Conservation (phyloP, 2,888 invertebrate species). For the Syritta pipiens region DNA sequence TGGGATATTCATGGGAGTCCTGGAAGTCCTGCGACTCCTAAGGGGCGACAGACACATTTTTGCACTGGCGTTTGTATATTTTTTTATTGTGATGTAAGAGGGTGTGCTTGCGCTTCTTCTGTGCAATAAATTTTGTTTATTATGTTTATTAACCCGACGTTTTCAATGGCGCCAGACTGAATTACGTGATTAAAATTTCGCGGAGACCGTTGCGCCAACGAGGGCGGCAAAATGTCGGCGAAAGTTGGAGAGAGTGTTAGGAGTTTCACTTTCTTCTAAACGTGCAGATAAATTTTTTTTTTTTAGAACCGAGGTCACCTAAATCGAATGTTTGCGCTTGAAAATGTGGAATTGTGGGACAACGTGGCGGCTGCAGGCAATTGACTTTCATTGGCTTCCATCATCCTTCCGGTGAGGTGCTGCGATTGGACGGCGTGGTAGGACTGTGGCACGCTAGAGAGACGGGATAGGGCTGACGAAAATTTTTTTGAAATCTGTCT, state of each 20-base stretch:
- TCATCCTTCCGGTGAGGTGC: too few relatives aligned
- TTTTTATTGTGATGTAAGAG: constrained; percentile 7
- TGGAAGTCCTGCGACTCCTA: background rate
- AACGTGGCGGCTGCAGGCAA: too few relatives aligned
- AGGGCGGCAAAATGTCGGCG: background rate
- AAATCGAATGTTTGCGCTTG: too few relatives aligned
- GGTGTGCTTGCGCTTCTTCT: constrained; percentile 5
- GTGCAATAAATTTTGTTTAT: constrained; percentile 46
- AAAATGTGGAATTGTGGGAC: too few relatives aligned
- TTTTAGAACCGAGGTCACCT: too few relatives aligned
- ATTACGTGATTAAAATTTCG: constrained; percentile 43
- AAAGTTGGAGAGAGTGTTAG: background rate
- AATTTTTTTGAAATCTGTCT: too few relatives aligned
- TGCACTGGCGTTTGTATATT: constrained; percentile 7
- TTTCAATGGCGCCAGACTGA: constrained; percentile 44
- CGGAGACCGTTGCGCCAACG: too few relatives aligned
- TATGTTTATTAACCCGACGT: constrained; percentile 35
- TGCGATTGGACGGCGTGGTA: too few relatives aligned
- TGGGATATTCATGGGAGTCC: constrained; percentile 8
- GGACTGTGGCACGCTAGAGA: too few relatives aligned
- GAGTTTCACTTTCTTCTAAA: background rate
- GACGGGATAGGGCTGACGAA: too few relatives aligned
- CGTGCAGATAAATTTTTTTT: too few relatives aligned
- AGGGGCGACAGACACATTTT: constrained; percentile 21
- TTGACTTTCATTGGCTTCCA: too few relatives aligned